These are phyloP conservation scores for Branchinecta lindahli DNA, from an alignment of 1,140 invertebrate genomes.

Conservation along the genomic window DNA sequence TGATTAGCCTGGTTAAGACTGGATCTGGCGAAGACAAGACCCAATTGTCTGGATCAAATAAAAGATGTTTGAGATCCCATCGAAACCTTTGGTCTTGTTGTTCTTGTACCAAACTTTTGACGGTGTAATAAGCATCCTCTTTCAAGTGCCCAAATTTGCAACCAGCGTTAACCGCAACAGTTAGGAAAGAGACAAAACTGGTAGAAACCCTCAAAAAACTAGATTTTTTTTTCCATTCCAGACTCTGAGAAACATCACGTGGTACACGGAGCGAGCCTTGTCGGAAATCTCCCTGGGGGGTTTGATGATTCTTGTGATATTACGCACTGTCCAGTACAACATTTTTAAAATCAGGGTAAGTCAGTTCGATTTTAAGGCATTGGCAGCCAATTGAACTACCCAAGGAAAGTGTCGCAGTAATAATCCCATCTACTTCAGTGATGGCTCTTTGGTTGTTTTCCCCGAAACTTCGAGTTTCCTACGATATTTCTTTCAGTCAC, in stretches of 20 bases:
- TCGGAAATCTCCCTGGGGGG: constrained; percentile 87
- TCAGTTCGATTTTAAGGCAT: constrained; percentile 15
- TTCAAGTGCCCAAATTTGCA: too few relatives aligned
- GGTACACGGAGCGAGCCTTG: constrained; percentile 79
- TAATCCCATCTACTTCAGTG: not conserved
- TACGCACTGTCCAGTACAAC: constrained; percentile 93
- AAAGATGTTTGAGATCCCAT: too few relatives aligned
- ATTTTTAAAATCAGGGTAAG: constrained; percentile 81
- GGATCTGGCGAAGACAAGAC: too few relatives aligned
- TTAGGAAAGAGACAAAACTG: too few relatives aligned
- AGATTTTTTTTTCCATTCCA: constrained; percentile 32
- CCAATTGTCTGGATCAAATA: too few relatives aligned
- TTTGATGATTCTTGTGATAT: constrained; percentile 83
- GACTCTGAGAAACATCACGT: constrained; percentile 69
- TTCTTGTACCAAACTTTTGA: too few relatives aligned
- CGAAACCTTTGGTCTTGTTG: too few relatives aligned
- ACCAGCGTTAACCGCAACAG: too few relatives aligned
- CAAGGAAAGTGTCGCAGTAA: not conserved
- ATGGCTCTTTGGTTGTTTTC: not conserved
- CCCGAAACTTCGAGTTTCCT: not conserved
- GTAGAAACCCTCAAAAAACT: too few relatives aligned
- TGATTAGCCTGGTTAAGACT: too few relatives aligned
- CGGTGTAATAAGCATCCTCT: too few relatives aligned
- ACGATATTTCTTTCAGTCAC: too few relatives aligned
- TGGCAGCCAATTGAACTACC: not conserved